Conservation (phyloP, 2,888 invertebrate species). For the Agrypnus murinus region DNA sequence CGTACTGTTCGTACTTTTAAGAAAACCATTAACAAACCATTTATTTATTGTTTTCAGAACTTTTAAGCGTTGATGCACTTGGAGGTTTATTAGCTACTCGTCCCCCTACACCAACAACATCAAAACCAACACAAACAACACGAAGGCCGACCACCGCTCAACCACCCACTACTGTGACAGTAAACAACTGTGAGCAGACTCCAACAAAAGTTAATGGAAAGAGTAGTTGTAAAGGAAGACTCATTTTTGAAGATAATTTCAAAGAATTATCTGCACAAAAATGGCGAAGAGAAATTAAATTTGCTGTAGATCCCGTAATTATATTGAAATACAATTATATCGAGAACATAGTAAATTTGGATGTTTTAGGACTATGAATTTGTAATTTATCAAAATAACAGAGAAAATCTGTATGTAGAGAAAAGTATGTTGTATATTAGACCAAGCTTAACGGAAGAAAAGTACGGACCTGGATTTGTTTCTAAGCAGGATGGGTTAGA, state of each 20-base stretch:
- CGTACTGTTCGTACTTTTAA: too few relatives aligned
- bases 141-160: background rate
- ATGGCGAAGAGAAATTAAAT: conserved; percentile 25
- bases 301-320: conserved; percentile 30
- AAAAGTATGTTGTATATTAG: conserved; percentile 76
- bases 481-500: conserved; percentile 63
- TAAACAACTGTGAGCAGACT: conserved; percentile 62
- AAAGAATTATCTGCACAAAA: conserved; percentile 55
- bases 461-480: conserved; percentile 74
- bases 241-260: conserved; percentile 77
- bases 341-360: background rate
- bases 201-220: conserved; percentile 65
- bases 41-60: too few relatives aligned
- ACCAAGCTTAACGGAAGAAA: conserved; percentile 75
- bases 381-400: conserved; percentile 77
- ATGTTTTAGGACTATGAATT: conserved; percentile 79
- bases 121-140: background rate
- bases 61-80: background rate
- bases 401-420: conserved; percentile 73
- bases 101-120: background rate
- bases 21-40: too few relatives aligned
- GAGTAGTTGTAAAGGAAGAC: conserved; percentile 72
- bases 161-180: background rate
- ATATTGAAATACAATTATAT: background rate
- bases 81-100: too few relatives aligned